Conservation (phyloP, 1,140 invertebrate species). For the Chironomus tepperi region DNA sequence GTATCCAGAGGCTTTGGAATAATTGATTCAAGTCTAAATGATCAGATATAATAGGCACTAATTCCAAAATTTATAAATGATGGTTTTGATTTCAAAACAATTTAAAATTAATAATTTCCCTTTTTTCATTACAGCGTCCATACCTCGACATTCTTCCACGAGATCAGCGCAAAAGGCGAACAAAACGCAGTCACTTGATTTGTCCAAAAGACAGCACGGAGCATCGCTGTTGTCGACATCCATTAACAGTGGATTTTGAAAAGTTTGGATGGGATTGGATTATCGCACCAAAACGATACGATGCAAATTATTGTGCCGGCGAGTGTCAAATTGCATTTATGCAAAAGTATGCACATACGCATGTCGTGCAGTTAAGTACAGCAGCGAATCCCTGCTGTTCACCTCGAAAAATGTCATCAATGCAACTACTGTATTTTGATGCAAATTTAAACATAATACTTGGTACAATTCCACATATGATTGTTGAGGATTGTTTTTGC, state of each 20-base stretch:
- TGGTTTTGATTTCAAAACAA: no score
- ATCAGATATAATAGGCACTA: no score
- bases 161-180: conserved; percentile 50
- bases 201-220: conserved; percentile 48
- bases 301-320: conserved; percentile 94
- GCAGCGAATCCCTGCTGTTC: conserved; percentile 78
- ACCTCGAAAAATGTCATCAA: conserved; percentile 76
- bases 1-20: no score
- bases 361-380: conserved; percentile 73
- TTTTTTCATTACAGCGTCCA: conserved; percentile 56
- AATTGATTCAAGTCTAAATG: no score
- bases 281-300: conserved; percentile 89
- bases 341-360: conserved; percentile 87
- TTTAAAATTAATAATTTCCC: no score
- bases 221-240: conserved; percentile 78
- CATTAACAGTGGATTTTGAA: conserved; percentile 89
- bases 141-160: conserved; percentile 69
- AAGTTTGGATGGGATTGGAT: conserved; percentile 98
- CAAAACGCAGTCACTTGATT: conserved; percentile 51
- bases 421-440: conserved; percentile 90
- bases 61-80: no score
- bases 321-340: conserved; percentile 86
- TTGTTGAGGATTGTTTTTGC: conserved; percentile 86
- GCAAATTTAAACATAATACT: conserved; percentile 79
- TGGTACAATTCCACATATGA: conserved; percentile 83